phyloP scores from a whole-genome alignment of 2,888 invertebrate species.

The Drosophila phalerata region DNA sequence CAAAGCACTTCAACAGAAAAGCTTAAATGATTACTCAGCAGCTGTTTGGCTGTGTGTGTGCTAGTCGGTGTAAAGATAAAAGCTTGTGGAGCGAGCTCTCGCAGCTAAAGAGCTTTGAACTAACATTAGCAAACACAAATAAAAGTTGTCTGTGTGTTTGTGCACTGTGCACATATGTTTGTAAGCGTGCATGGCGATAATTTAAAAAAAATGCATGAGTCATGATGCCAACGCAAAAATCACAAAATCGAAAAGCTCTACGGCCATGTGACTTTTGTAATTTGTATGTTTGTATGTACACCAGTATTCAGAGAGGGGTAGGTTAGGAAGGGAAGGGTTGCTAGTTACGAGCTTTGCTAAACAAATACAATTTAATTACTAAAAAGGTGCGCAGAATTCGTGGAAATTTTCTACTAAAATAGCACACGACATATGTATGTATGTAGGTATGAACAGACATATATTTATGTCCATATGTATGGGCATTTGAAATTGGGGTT shows the following conservation, averaged over 20 bases:
- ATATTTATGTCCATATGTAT: constrained; percentile 3
- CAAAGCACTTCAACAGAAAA: constrained; percentile 4
- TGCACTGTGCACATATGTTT: constrained; percentile 9
- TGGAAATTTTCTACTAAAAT: constrained; percentile 59
- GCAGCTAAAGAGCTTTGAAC: constrained; percentile 49
- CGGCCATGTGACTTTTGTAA: constrained; percentile 66
- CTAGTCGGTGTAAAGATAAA: constrained; percentile 53
- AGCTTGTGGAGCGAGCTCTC: constrained; percentile 54
- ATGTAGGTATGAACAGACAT: constrained; percentile 6
- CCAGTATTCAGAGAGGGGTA: background rate
- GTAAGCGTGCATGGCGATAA: constrained; percentile 19
- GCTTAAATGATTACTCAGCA: constrained; percentile 37
- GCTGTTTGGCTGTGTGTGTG: constrained; percentile 14
- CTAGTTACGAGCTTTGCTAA: constrained; percentile 21
- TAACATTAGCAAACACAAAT: constrained; percentile 14
- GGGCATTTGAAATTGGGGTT: constrained; percentile 18
- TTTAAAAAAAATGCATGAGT: constrained; percentile 67
- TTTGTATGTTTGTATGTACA: constrained; percentile 1
- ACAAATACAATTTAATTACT: constrained; percentile 39
- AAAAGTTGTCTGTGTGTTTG: background rate
- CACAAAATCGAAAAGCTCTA: constrained; percentile 43
- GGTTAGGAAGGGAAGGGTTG: constrained; percentile 32
- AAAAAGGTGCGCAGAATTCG: constrained; percentile 51
- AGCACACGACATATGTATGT: constrained; percentile 18
- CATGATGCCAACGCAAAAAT: constrained; percentile 61